Evolutionary conservation across 1,140 invertebrate species (phyloP).

Genomic region (Tetranychus urticae): DNA sequence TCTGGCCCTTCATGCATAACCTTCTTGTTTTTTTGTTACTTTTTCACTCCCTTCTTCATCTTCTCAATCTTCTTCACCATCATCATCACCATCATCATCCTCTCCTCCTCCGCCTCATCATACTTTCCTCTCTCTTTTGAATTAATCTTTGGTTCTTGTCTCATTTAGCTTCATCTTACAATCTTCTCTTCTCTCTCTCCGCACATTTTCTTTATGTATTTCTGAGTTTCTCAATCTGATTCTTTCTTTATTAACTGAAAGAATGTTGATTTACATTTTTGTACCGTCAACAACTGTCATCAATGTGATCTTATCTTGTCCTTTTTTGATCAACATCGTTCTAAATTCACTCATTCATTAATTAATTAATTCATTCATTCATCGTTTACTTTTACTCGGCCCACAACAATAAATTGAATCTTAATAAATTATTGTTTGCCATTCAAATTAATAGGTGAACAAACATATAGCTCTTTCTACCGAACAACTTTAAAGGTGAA

Average conservation of each 20-base stretch:
- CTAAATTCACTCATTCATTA: neutral
- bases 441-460: too few relatives aligned
- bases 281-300: neutral
- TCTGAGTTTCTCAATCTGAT: neutral
- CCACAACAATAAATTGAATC: too few relatives aligned
- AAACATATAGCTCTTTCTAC: too few relatives aligned
- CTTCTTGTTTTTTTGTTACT: neutral
- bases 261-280: neutral
- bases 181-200: neutral
- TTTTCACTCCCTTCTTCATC: neutral
- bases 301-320: neutral
- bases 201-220: neutral
- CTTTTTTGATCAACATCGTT: neutral
- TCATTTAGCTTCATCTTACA: neutral
- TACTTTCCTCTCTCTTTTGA: neutral
- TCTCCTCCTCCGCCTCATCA: neutral
- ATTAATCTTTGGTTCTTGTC: too few relatives aligned
- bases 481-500: neutral
- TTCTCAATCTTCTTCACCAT: neutral
- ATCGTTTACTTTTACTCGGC: neutral
- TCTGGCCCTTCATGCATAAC: neutral
- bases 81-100: too few relatives aligned
- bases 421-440: too few relatives aligned
- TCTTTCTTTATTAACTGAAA: neutral
- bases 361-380: neutral